phyloP scores from a whole-genome alignment of 2,113 vertebrate genomes.

The Okapia johnstoni region DNA sequence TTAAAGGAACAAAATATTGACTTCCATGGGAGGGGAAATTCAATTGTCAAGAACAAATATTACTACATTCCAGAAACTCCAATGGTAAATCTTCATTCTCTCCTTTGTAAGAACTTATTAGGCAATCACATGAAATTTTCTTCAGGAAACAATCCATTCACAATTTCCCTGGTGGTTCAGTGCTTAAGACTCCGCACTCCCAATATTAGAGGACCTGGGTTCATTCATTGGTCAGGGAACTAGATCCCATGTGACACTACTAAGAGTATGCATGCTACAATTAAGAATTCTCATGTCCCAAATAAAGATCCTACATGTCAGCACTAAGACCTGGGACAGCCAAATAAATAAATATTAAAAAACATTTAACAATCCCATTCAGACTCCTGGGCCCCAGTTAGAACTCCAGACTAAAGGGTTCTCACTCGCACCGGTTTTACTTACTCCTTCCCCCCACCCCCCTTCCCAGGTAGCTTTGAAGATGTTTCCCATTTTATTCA shows the following conservation, averaged over 20 bases:
- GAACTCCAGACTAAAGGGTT: background rate
- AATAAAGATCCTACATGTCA: background rate
- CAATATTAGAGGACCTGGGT: background rate
- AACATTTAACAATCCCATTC: background rate
- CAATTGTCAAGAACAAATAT: conserved; percentile 5
- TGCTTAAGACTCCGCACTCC: background rate
- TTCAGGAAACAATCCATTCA: background rate
- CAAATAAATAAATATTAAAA: background rate
- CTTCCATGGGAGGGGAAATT: conserved; percentile 10
- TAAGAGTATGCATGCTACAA: background rate
- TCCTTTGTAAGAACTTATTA: background rate
- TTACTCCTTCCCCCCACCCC: background rate
- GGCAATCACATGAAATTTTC: background rate
- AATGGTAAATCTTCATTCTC: conserved; percentile 11
- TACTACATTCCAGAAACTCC: background rate
- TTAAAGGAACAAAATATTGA: background rate
- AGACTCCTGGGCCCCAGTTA: background rate
- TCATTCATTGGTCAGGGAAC: background rate
- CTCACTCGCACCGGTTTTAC: background rate
- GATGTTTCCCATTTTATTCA: conserved; percentile 23
- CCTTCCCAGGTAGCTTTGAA: background rate
- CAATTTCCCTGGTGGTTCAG: background rate
- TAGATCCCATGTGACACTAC: background rate
- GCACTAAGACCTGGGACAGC: background rate
- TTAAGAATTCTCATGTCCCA: background rate